Conservation (phyloP, 1,140 invertebrate genomes). For the Proctacanthus coquilletti region DNA sequence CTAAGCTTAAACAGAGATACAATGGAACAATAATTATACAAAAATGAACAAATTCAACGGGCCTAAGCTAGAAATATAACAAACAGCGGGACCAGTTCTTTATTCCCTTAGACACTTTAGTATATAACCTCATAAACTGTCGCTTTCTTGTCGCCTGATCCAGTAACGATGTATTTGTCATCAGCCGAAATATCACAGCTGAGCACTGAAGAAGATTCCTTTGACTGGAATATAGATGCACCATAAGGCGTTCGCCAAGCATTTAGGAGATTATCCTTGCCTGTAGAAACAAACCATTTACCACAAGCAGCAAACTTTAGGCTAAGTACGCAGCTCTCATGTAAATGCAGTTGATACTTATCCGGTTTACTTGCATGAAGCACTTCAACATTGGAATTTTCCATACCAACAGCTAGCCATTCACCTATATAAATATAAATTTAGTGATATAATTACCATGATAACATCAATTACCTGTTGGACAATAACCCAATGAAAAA, state of each 20-base stretch:
- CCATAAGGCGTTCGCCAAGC: slow-evolving; percentile 94
- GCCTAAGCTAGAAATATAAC: no score
- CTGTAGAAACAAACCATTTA: slow-evolving; percentile 96
- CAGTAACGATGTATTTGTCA: slow-evolving; percentile 94
- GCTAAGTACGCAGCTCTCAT: slow-evolving; percentile 91
- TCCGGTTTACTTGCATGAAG: slow-evolving; percentile 80
- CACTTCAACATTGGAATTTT: slow-evolving; percentile 88
- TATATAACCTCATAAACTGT: slow-evolving; percentile 95
- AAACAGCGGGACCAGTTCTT: no score
- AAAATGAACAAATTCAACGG: no score
- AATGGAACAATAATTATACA: no score
- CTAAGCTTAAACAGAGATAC: no score
- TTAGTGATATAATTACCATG: background rate
- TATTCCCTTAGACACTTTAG: no score
- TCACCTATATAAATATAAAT: slow-evolving; percentile 40
- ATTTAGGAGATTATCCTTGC: slow-evolving; percentile 92
- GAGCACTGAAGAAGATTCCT: slow-evolving; percentile 90
- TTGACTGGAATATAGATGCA: slow-evolving; percentile 90
- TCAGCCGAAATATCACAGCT: slow-evolving; percentile 95
- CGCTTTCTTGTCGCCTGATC: slow-evolving; percentile 93
- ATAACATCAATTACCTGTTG: slow-evolving; percentile 42
- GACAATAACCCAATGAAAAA: slow-evolving; percentile 88
- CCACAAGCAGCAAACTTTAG: slow-evolving; percentile 86
- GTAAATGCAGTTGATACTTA: slow-evolving; percentile 88
- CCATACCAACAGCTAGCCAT: slow-evolving; percentile 96